phyloP scores from a whole-genome alignment of 1,140 invertebrate genomes.

The Mya arenaria region DNA sequence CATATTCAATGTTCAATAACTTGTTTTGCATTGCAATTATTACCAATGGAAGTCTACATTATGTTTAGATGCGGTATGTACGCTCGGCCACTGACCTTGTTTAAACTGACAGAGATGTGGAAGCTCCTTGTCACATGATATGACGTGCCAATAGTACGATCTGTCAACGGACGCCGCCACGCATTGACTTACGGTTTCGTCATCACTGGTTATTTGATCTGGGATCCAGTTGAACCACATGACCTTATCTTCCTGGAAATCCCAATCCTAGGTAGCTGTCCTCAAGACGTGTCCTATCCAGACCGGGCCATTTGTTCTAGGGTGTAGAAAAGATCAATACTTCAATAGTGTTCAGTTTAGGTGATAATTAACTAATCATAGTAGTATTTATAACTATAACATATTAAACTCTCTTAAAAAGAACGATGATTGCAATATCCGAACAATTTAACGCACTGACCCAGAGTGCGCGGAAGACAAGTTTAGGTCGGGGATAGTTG shows the following conservation, averaged over 20 bases:
- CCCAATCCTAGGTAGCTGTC: too few relatives aligned
- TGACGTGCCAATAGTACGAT: not conserved
- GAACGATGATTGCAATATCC: too few relatives aligned
- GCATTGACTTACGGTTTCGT: not conserved
- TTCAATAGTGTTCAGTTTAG: too few relatives aligned
- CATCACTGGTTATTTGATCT: not conserved
- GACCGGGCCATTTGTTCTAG: too few relatives aligned
- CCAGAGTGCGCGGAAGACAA: too few relatives aligned
- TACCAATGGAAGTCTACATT: not conserved
- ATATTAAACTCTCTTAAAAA: too few relatives aligned
- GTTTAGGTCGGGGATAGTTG: not conserved
- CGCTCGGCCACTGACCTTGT: not conserved
- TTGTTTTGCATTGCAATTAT: not conserved
- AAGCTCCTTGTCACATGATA: not conserved
- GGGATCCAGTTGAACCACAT: slow-evolving; percentile 18
- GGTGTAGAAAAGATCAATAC: too few relatives aligned
- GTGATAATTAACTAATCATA: too few relatives aligned
- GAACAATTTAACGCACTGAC: too few relatives aligned
- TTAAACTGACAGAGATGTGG: not conserved
- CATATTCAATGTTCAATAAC: not conserved
- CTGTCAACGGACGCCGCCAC: not conserved
- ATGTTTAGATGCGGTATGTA: not conserved
- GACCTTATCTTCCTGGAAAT: too few relatives aligned
- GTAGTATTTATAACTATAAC: too few relatives aligned
- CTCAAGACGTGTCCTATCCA: too few relatives aligned